phyloP scores from a whole-genome alignment of 1,140 invertebrate species.

The Pseudomyrmex dendroicus region DNA sequence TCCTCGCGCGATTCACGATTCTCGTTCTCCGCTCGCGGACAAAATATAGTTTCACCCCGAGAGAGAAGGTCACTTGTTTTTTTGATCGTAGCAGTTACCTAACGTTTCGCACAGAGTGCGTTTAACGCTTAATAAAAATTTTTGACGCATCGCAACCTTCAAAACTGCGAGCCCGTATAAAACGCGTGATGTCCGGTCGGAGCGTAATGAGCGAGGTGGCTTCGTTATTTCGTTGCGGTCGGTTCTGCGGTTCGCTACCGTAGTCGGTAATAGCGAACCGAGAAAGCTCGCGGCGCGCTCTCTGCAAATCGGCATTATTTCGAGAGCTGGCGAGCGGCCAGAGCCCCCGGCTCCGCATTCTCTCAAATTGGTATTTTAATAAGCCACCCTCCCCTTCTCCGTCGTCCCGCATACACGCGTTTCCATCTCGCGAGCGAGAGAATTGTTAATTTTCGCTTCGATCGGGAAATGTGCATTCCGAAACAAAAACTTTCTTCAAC shows the following conservation, averaged over 20 bases:
- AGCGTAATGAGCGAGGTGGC: constrained; percentile 22
- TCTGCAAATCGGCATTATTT: constrained; percentile 70
- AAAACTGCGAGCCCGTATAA: neutral
- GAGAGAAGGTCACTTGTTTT: no score
- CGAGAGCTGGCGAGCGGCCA: constrained; percentile 65
- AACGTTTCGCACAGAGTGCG: neutral
- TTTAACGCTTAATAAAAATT: neutral
- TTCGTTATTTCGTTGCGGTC: constrained; percentile 55
- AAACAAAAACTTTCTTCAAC: neutral
- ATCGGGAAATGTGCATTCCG: neutral
- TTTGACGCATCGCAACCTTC: neutral
- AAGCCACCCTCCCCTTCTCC: constrained; percentile 46
- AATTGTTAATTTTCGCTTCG: neutral
- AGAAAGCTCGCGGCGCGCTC: neutral
- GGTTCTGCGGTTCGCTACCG: constrained; percentile 56
- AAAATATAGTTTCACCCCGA: no score
- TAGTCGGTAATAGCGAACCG: constrained; percentile 27
- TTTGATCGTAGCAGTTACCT: no score
- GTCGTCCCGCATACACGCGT: neutral
- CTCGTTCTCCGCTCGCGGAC: neutral
- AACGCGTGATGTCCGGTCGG: constrained; percentile 6
- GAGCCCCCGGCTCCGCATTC: constrained; percentile 34
- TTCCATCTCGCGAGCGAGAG: constrained; percentile 19
- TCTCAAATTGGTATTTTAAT: constrained; percentile 69
- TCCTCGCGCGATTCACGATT: neutral